Base-by-base conservation (phyloP, 2,888 invertebrate species). In the Drosophila subquinaria region DNA sequence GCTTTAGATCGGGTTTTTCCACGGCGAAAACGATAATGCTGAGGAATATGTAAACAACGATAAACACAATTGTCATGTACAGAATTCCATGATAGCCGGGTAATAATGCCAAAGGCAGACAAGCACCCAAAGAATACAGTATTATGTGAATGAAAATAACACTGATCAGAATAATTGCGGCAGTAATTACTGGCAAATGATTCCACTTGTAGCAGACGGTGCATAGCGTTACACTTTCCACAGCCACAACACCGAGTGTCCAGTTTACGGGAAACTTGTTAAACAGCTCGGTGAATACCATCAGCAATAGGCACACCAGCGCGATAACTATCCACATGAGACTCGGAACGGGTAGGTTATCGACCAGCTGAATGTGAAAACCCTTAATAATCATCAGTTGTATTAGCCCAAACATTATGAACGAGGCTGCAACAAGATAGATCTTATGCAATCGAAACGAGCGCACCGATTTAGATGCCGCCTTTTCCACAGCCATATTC, bases 221-320 rank as follows among this genome's bases (percentile, higher is more conserved):
- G 27, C 66, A 66, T 1, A 78, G 3, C 0, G 73, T 60, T 0
- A 60, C 20, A 4, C 53, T n/a, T 15, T 85, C 78, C 15, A 69
- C 45, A 3, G 57, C 43, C 1, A 82, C 36, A 4, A 59, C 0
- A 8, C 51, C 67, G 5, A 82, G 50, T 1, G 69, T 50, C 69
- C 73, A 75, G 23, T 80, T 82, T 20, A 80, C 5, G n/a, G 86
- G 81, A 35, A 52, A 63, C 3, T 53, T 47, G 10, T 51, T 36
- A 4, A 50, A 43, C 13, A 68, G 1, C 8, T 70, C 63, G 10
- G 64, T 50, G 0, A 30, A 69, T 4, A 76, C 51, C 53, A 82
- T 5, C 0, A 80, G 48, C 2, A 40, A 1, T 0, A 73, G 1
- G 35, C 73, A 72, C 0, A 62, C 36, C 13, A 76, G 2, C 1